Evolutionary conservation across 2,797 vertebrate genomes (phyloP), one percentile per base, ranked within the genome.

Genomic region (Sebastes alutus): DNA sequence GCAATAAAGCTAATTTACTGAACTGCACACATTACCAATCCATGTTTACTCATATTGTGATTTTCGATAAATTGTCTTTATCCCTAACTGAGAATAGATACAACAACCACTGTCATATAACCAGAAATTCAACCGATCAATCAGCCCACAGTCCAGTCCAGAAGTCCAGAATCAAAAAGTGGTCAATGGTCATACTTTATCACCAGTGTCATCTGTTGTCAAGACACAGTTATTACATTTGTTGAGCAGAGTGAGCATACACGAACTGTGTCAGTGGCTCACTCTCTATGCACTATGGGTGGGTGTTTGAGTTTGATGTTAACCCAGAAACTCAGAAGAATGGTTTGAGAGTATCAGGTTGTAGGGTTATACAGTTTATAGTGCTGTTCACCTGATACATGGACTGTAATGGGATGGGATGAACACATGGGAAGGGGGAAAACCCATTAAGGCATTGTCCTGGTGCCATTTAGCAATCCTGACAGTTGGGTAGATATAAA

Each of bases 241-340:
- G 38, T 54, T 66, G 9, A 66, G 54, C 10, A 27, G 23, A 77
- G 8, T 62, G 56, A 30, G 38, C 38, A n/a, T 46, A 54, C 2
- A 49, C 7, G 25, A 62, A 1, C 55, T 59, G 42, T 32, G 32
- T 65, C 56, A 54, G 32, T 76, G 7, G 33, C 52, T 61, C 14
- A 27, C 25, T n/a, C 4, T 52, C 38, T 4, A 25, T 60, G 55
- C n/a, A 27, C 54, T 59, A 32, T 42, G 7, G 56, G 18, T 69
- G 6, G 56, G 20, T 76, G 23, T 75, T 77, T 76, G 5, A n/a
- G 3, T 0, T 42, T 54, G 11, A 22, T 7, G 33, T 68, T 83
- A 70, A 77, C 69, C 61, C 61, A 75, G 49, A 72, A 83, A 81
- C 42, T 65, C 35, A 58, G 32, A 54, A 54, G 63, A 61, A 73